These are phyloP conservation scores for Montipora sp. DNA, from an alignment of 64 coral and sea anemone species.

Conservation along the genomic window DNA sequence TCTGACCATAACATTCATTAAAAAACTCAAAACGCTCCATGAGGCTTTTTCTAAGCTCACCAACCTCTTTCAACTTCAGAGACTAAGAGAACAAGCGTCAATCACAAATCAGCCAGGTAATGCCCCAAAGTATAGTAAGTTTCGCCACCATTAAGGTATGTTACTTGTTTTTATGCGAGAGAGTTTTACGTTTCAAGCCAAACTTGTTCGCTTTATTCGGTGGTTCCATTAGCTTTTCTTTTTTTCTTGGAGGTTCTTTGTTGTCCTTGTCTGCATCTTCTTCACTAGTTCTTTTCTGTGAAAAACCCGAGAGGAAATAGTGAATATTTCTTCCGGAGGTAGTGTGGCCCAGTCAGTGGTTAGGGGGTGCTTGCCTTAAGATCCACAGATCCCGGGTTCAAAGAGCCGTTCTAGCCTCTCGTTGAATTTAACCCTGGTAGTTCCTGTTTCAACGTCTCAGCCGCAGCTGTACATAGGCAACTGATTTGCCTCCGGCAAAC, in stretches of 20 bases:
- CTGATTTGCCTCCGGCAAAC: no score
- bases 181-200: constrained; percentile 37
- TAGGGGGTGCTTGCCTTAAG: background rate
- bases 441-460: no score
- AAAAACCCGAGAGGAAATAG: background rate
- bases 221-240: constrained; percentile 39
- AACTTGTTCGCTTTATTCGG: constrained; percentile 38
- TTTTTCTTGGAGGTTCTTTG: constrained; percentile 66
- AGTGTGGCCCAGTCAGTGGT: no score
- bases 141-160: background rate
- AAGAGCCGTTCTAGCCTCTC: no score
- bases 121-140: no score
- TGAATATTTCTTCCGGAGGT: background rate
- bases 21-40: no score
- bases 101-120: no score
- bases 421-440: no score
- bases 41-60: no score
- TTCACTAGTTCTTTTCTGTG: constrained; percentile 31
- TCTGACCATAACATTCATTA: no score
- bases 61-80: no score
- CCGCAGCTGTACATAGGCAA: no score
- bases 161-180: constrained; percentile 20
- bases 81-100: background rate
- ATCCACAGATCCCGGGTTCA: background rate
- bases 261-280: constrained; percentile 25